Percentiles rank a stretch among this genome's conserved stretches.
Evolutionary conservation across 2,797 vertebrate genomes (phyloP).

Genomic region (Lates japonicus): DNA sequence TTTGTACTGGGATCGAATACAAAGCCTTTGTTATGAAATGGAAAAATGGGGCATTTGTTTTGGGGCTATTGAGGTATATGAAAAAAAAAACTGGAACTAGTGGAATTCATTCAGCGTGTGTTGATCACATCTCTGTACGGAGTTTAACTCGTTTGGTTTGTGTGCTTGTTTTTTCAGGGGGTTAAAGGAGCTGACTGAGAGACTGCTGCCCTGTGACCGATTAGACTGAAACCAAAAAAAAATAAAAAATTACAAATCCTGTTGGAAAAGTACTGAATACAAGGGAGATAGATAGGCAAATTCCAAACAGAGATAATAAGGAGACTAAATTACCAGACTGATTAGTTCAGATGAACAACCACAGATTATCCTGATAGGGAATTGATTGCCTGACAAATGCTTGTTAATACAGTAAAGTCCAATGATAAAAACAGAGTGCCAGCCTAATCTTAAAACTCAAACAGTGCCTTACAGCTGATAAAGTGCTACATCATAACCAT

Average conservation of each 20-base stretch:
- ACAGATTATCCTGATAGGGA: constrained; percentile 31
- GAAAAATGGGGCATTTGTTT: background rate
- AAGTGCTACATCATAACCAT: constrained; percentile 70
- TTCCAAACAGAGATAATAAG: constrained; percentile 24
- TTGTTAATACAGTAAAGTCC: constrained; percentile 24
- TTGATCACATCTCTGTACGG: background rate
- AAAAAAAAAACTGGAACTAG: background rate
- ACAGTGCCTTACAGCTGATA: constrained; percentile 61
- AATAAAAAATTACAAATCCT: constrained; percentile 18
- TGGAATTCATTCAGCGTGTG: constrained; percentile 5
- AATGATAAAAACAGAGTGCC: constrained; percentile 16
- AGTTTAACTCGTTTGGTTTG: constrained; percentile 26
- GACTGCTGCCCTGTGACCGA: constrained; percentile 33
- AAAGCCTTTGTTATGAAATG: constrained; percentile 23
- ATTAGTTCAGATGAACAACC: constrained; percentile 39
- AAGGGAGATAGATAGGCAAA: background rate
- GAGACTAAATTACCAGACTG: constrained; percentile 29
- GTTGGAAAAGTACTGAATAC: constrained; percentile 32
- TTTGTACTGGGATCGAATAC: constrained; percentile 21
- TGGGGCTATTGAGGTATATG: constrained; percentile 3
- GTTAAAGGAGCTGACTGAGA: constrained; percentile 27
- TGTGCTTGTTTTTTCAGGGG: constrained; percentile 36
- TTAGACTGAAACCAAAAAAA: constrained; percentile 18
- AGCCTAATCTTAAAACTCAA: constrained; percentile 47
- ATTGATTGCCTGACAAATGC: constrained; percentile 30